Conservation (phyloP, 2,797 vertebrate species). For the Yasuhikotakia modesta region DNA sequence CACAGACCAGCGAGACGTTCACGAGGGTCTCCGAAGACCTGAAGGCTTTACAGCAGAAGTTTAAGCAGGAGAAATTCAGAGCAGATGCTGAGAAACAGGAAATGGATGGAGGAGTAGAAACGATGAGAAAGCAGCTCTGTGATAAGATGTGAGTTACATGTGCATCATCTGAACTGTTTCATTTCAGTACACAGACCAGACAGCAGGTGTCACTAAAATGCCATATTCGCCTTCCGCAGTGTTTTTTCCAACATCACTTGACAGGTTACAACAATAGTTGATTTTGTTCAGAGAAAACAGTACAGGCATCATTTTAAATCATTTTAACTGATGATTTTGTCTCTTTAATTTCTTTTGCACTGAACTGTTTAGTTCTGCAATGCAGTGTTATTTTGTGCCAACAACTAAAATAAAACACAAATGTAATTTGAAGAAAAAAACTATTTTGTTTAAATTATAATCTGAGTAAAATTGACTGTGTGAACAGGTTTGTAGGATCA, state of each 20-base stretch:
- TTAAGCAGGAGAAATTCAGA: constrained; percentile 39
- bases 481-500: neutral
- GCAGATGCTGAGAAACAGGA: constrained; percentile 8
- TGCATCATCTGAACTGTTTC: neutral
- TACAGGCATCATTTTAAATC: neutral
- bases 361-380: neutral
- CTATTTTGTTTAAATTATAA: too few relatives aligned
- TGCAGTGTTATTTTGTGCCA: neutral
- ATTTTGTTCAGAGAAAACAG: too few relatives aligned
- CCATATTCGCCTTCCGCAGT: constrained; percentile 12
- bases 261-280: constrained; percentile 6
- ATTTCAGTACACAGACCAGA: constrained; percentile 6
- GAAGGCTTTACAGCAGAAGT: constrained; percentile 32
- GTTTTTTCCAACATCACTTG: neutral
- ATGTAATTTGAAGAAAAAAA: neutral
- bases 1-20: constrained; percentile 45
- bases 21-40: constrained; percentile 40
- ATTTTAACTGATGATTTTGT: neutral
- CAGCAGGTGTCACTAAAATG: constrained; percentile 53
- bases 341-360: neutral
- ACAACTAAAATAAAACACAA: neutral
- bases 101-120: constrained; percentile 27
- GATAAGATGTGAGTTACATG: constrained; percentile 46
- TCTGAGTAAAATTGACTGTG: neutral
- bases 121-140: constrained; percentile 27